These are phyloP conservation scores for Actenoides hombroni DNA, from an alignment of 2,113 vertebrate genomes.

Conservation along the genomic window DNA sequence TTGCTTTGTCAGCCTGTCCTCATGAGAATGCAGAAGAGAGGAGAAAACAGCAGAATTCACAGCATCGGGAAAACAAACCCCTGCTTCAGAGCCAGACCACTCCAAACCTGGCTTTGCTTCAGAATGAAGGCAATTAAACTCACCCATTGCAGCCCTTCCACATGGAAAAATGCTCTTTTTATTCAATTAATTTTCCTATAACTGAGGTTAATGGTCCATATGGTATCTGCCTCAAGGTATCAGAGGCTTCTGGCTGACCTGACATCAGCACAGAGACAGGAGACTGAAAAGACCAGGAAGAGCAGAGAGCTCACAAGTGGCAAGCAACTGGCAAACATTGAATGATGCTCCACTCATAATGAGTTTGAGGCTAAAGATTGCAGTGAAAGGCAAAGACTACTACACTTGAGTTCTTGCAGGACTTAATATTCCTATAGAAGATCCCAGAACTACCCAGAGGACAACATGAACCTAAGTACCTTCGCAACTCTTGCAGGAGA, in stretches of 20 bases:
- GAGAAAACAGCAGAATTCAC: not conserved
- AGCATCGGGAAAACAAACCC: not conserved
- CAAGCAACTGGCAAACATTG: not conserved
- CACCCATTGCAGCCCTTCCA: not conserved
- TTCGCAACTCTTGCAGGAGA: not conserved
- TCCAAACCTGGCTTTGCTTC: not conserved
- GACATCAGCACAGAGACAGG: not conserved
- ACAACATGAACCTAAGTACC: not conserved
- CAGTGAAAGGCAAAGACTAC: not conserved
- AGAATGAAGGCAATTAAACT: not conserved
- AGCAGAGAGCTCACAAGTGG: not conserved
- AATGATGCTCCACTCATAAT: accelerated
- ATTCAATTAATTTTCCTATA: conserved; percentile 41
- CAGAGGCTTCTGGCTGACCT: not conserved
- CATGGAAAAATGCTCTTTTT: not conserved
- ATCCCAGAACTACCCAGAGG: not conserved
- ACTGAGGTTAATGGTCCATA: not conserved
- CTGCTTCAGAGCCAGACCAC: not conserved
- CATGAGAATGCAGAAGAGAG: not conserved
- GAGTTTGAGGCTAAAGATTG: not conserved
- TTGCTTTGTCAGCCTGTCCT: not conserved
- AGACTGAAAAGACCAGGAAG: not conserved
- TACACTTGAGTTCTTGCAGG: not conserved
- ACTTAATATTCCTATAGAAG: not conserved
- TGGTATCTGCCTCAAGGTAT: conserved; percentile 9